These are phyloP conservation scores for Micromys minutus DNA, from an alignment of 2,113 vertebrate species.

Conservation along the genomic window DNA sequence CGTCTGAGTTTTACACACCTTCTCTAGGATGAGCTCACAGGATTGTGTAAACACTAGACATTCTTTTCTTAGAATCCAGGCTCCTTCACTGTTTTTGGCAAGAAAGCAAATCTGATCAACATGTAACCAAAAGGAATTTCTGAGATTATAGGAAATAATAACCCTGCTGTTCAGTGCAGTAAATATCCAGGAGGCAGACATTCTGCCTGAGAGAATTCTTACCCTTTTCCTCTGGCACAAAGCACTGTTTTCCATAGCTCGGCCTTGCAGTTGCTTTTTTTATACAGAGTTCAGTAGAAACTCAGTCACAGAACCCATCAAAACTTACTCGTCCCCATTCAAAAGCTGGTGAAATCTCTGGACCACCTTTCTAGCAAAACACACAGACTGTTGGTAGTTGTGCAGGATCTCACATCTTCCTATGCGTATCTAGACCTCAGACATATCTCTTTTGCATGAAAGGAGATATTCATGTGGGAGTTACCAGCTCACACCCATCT, in stretches of 20 bases:
- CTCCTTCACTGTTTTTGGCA: not conserved
- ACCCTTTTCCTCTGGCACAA: not conserved
- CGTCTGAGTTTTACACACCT: not conserved
- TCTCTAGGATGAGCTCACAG: not conserved
- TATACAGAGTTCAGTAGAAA: not conserved
- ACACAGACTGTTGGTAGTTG: not conserved
- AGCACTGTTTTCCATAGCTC: conserved; percentile 20
- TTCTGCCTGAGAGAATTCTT: conserved; percentile 19
- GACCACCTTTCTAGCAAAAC: not conserved
- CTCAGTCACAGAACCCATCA: not conserved
- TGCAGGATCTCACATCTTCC: not conserved
- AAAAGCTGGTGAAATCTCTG: not conserved
- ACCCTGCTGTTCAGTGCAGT: not conserved
- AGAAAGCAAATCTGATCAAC: conserved; percentile 39
- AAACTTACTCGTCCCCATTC: not conserved
- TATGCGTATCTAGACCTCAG: not conserved
- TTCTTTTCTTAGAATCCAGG: conserved; percentile 33
- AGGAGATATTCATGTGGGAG: not conserved
- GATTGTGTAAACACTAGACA: conserved; percentile 32
- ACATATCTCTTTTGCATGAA: not conserved
- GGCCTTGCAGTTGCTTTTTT: not conserved
- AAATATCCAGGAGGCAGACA: conserved; percentile 24
- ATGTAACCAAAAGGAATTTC: not conserved
- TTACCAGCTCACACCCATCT: not conserved
- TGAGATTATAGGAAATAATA: not conserved